Evolutionary conservation across 1,140 invertebrate species (phyloP), one percentile per base, ranked within the genome.

Genomic region (Drosophila melanica): DNA sequence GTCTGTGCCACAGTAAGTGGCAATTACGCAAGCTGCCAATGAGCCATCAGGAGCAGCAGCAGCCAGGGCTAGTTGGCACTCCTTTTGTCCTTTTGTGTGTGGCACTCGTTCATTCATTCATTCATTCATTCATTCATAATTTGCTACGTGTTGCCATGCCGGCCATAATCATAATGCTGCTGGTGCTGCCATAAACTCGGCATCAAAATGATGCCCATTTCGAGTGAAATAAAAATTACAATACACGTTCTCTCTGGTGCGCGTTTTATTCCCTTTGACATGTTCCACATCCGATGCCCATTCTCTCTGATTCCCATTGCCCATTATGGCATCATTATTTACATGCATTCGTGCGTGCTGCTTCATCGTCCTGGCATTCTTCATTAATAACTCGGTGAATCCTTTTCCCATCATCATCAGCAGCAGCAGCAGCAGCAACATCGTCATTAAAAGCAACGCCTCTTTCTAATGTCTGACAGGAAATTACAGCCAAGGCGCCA

Each of bases 111-210:
- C 30, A 33, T 33, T 77, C 81, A 82, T 84, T 77, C 30, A 33
- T 33, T 33, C 30, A 33, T 33, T 77, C 81, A 82, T 84, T 77
- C 82, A 87, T 87, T 87, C 82, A 87, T 87, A 87, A 87, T 87
- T 87, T 87, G 78, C 84, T 89, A 87, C 81, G 81, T 85, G 81
- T 86, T 85, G 80, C 75, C 75, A 65, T 67, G 64, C 54, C 73
- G 57, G 51, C 30, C 55, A 47, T 68, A 55, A 79, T 75, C 50
- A 78, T 75, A 75, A 81, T 81, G 70, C 66, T 64, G 47, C 68
- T 23, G 37, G 20, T 41, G 16, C 57, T 45, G 69, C 47, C 81
- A 85, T 85, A 80, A 85, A 85, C 66, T 85, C 69, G 55, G 81
- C 77, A 85, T 85, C 81, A 77, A 85, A 85, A 85, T 85, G 77